Evolutionary conservation across 2,113 vertebrate genomes (phyloP).

Genomic region (Zosterops japonicus): DNA sequence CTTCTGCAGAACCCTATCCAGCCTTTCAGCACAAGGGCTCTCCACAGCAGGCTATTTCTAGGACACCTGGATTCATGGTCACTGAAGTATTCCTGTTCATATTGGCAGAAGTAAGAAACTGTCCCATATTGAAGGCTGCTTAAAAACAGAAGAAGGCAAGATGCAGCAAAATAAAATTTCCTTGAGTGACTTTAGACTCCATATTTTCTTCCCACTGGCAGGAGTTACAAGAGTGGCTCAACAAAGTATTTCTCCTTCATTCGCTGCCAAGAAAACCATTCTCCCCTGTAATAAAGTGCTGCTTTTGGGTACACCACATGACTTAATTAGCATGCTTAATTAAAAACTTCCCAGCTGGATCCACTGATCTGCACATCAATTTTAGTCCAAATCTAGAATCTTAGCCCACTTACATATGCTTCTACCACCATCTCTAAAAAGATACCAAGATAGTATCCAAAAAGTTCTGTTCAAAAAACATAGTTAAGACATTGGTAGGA

Average conservation of each 20-base stretch:
- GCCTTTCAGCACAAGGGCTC: accelerated
- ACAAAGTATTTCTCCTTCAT: neutral
- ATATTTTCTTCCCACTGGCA: neutral
- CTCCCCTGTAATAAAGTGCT: neutral
- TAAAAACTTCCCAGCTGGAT: neutral
- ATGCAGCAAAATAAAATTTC: neutral
- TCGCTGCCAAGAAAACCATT: neutral
- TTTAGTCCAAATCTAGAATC: neutral
- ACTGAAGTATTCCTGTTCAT: neutral
- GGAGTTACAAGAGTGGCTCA: neutral
- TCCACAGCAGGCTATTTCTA: neutral
- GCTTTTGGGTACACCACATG: neutral
- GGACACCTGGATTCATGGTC: neutral
- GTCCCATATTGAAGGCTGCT: neutral
- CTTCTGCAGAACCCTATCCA: neutral
- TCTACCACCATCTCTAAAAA: neutral
- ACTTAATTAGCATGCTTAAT: neutral
- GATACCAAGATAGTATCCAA: neutral
- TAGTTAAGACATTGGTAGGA: neutral
- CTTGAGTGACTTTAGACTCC: neutral
- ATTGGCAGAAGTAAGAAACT: neutral
- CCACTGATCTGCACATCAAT: neutral
- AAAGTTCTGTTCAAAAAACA: neutral
- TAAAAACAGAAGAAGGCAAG: neutral
- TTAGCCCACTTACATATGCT: neutral